phyloP scores from a whole-genome alignment of 2,888 invertebrate species.

The Tridacna gigas region DNA sequence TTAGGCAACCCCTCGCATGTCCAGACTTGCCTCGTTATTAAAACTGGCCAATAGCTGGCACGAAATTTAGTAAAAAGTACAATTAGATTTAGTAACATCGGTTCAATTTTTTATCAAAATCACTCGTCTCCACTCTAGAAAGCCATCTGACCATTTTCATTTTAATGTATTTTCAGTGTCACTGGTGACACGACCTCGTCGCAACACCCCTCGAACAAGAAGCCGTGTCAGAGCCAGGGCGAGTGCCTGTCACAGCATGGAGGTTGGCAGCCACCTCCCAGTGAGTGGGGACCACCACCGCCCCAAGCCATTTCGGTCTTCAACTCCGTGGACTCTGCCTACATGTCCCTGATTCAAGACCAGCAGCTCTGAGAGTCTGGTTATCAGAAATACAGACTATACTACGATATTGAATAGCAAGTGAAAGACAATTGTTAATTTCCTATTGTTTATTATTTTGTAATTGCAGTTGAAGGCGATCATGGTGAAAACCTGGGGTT shows the following conservation, averaged over 20 bases:
- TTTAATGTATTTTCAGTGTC: conserved; percentile 40
- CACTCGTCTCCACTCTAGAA: conserved; percentile 32
- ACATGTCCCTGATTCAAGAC: conserved; percentile 41
- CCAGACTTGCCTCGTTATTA: conserved; percentile 35
- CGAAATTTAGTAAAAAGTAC: conserved; percentile 39
- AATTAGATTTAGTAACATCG: conserved; percentile 37
- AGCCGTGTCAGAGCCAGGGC: conserved; percentile 38
- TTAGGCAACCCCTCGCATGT: conserved; percentile 36
- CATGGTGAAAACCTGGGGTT: conserved; percentile 36
- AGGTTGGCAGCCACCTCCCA: conserved; percentile 38
- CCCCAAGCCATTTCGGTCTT: conserved; percentile 36
- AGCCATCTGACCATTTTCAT: conserved; percentile 36
- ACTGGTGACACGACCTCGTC: conserved; percentile 41
- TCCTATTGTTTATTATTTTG: conserved; percentile 31
- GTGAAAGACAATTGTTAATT: conserved; percentile 41
- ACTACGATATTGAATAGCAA: conserved; percentile 43
- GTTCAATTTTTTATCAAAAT: conserved; percentile 42
- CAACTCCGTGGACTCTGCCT: conserved; percentile 36
- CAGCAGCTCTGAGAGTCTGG: conserved; percentile 36
- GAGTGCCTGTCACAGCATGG: conserved; percentile 38
- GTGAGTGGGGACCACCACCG: conserved; percentile 40
- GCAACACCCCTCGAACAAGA: conserved; percentile 42
- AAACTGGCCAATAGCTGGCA: conserved; percentile 29
- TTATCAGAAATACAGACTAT: conserved; percentile 44
- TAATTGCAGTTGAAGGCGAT: conserved; percentile 46